A percentile compares a stretch with the other conserved stretches of the same genome.
These are phyloP conservation scores for Arenaria interpres DNA, from an alignment of 2,113 vertebrate species.

Conservation along the genomic window DNA sequence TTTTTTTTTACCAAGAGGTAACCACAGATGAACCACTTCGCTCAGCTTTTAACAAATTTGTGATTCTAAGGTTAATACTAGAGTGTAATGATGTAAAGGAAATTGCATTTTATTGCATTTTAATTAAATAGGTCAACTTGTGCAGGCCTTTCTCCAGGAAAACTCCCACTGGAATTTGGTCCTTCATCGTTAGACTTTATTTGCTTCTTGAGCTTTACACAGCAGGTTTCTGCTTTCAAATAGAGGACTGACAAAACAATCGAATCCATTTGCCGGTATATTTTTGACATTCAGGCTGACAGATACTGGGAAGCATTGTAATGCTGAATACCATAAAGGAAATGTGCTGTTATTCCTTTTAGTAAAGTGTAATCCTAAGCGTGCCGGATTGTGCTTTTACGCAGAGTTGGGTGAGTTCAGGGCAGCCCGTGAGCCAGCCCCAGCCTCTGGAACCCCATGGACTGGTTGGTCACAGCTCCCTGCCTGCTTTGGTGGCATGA, in stretches of 20 bases:
- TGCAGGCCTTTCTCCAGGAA: background rate
- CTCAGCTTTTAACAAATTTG: background rate
- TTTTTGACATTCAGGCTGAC: background rate
- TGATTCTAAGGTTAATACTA: background rate
- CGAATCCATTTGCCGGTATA: background rate
- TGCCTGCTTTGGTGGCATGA: background rate
- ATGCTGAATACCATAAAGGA: background rate
- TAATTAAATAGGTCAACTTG: slow-evolving; percentile 2
- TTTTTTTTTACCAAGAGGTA: background rate
- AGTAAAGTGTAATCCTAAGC: background rate
- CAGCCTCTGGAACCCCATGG: background rate
- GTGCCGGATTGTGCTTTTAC: background rate
- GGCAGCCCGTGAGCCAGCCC: background rate
- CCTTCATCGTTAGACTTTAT: background rate
- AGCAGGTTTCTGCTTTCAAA: background rate
- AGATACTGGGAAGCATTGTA: background rate
- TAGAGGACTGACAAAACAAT: background rate
- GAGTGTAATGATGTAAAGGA: background rate
- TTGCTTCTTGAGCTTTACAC: background rate
- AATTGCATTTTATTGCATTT: slow-evolving; percentile 9
- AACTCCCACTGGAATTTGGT: background rate
- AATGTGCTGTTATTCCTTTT: background rate
- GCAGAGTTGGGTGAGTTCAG: background rate
- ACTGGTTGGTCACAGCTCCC: rapidly evolving
- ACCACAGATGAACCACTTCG: background rate